Evolutionary conservation across 2,888 invertebrate genomes (phyloP).

Genomic region (Drosophila buzzatii): DNA sequence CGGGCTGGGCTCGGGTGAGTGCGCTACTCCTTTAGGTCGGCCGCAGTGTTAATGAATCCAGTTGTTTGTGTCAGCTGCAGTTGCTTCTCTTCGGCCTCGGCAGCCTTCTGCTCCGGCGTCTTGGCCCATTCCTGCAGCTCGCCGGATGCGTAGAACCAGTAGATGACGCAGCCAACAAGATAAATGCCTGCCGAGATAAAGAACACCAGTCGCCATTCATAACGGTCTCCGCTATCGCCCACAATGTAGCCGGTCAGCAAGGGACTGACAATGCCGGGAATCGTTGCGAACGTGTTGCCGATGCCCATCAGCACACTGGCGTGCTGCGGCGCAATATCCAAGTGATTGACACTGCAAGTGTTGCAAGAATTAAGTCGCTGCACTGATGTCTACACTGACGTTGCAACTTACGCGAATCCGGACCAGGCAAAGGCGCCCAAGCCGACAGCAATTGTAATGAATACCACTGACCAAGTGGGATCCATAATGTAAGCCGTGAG

Average conservation of each 20-base stretch:
- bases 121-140: constrained; percentile 93
- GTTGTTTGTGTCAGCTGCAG: constrained; percentile 68
- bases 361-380: constrained; percentile 3
- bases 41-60: constrained; percentile 83
- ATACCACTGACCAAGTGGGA: constrained; percentile 90
- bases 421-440: constrained; percentile 97
- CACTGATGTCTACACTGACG: background rate
- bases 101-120: constrained; percentile 78
- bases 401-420: constrained; percentile 90
- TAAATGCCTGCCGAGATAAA: constrained; percentile 94
- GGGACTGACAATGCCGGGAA: constrained; percentile 97
- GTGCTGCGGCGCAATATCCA: constrained; percentile 96
- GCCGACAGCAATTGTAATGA: constrained; percentile 94
- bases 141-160: constrained; percentile 92
- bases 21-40: constrained; percentile 83
- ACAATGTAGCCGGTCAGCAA: constrained; percentile 92
- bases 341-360: constrained; percentile 90
- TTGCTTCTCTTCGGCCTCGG: constrained; percentile 77
- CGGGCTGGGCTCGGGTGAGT: constrained; percentile 6
- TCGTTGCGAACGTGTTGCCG: constrained; percentile 95
- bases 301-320: constrained; percentile 96
- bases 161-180: constrained; percentile 93
- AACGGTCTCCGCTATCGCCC: constrained; percentile 86
- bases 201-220: constrained; percentile 94
- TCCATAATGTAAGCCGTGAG: constrained; percentile 91